Base-by-base conservation (phyloP, 2,797 vertebrate species). In the Passerculus sandwichensis region DNA sequence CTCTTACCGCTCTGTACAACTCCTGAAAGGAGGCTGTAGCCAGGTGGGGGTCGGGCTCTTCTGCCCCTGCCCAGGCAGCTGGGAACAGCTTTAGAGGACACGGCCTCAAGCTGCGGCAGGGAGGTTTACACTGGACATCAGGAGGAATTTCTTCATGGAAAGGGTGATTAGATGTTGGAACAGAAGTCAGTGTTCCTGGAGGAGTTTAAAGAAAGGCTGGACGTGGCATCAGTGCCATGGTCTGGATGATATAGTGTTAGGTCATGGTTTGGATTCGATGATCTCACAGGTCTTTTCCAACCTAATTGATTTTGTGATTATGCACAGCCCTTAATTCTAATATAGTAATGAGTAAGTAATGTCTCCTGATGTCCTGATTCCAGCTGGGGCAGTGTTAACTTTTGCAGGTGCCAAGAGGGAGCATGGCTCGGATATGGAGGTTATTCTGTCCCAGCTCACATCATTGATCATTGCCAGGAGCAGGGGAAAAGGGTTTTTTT, bases 1-100 rank as follows among this genome's bases (percentile, higher is more conserved):
- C 9, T 5, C 6, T 70, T 23, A 6, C 0, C 1, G 6, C 44
- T 61, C 42, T 44, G 1, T 62, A 5, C 26, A 29, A 0, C 21
- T 61, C 5, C 9, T 32, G 30, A 23, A 29, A 32, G 42, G 42
- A 48, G 48, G 1, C 4, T 32, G 34, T 14, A 20, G 42, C 36
- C 27, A 1, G 13, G 7, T 15, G 17, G 18, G 30, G 15, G 5
- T 32, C 32, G 19, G 50, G 18, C 18, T 36, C 42, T 54, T 23
- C 34, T 75, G 50, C 27, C 16, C 27, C 50, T 51, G 29, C 17
- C 50, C 50, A 25, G 34, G 62, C 54, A 32, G 1, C 15, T n/a
- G 61, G 11, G 12, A n/a, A 30, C 15, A 57, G 29, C 25, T 8
- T 26, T 30, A 60, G 29, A 27, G 59, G 21, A 32, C 51, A 4